These are phyloP conservation scores for Ceratoteleas bidentatus DNA, from an alignment of 1,140 invertebrate species.

Conservation along the genomic window DNA sequence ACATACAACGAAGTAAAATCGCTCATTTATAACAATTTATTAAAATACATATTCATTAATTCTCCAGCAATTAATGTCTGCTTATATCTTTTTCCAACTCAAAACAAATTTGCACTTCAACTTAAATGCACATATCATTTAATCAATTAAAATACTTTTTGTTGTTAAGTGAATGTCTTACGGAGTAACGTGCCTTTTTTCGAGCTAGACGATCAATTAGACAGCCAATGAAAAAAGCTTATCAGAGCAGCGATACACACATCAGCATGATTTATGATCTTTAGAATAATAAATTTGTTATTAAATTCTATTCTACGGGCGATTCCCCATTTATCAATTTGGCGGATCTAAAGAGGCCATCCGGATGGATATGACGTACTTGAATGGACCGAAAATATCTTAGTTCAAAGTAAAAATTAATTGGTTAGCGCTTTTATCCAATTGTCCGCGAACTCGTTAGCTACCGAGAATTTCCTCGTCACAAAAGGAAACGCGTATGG, in stretches of 20 bases:
- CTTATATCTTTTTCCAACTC: neutral
- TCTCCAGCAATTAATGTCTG: too few relatives aligned
- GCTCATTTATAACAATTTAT: too few relatives aligned
- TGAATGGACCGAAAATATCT: conserved; percentile 26
- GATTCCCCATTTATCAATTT: conserved; percentile 51
- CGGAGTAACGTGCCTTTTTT: conserved; percentile 21
- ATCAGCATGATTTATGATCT: conserved; percentile 46
- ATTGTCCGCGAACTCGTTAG: conserved; percentile 24
- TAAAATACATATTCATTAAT: too few relatives aligned
- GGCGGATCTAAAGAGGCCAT: conserved; percentile 28
- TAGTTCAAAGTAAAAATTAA: conserved; percentile 44
- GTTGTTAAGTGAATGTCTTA: conserved; percentile 10
- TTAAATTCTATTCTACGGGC: conserved; percentile 37
- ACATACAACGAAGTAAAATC: too few relatives aligned
- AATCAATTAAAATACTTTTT: conserved; percentile 14
- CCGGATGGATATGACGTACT: conserved; percentile 17
- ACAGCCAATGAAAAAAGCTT: conserved; percentile 18
- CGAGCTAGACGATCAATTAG: conserved; percentile 18
- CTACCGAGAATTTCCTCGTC: too few relatives aligned
- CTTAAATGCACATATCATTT: neutral
- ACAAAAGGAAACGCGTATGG: too few relatives aligned
- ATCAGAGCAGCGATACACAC: conserved; percentile 29
- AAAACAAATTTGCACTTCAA: too few relatives aligned
- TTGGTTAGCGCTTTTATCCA: conserved; percentile 15
- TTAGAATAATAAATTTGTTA: conserved; percentile 47